Conservation (phyloP, 2,797 vertebrate genomes). For the Numenius phaeopus region DNA sequence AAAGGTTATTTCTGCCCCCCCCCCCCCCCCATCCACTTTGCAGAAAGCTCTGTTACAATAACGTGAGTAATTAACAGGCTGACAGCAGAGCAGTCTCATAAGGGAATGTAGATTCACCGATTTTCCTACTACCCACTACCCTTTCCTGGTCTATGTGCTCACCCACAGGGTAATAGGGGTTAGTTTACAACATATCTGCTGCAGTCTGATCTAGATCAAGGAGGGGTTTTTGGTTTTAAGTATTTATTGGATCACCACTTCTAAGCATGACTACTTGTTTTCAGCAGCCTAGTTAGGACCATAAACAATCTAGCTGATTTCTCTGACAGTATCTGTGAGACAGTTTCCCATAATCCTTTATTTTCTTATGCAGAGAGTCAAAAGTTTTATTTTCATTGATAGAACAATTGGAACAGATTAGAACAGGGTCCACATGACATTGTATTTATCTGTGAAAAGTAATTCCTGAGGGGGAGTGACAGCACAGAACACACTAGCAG, state of each 20-base stretch:
- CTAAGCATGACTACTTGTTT: neutral
- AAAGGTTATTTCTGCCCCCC: neutral
- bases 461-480: slow-evolving; percentile 2
- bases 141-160: neutral
- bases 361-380: slow-evolving; percentile 33
- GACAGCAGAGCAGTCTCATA: neutral
- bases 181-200: slow-evolving; percentile 28
- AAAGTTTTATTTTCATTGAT: slow-evolving; percentile 69
- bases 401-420: slow-evolving; percentile 69
- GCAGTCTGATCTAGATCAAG: neutral
- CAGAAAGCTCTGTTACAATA: neutral
- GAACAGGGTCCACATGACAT: slow-evolving; percentile 48
- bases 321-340: neutral
- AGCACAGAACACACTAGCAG: slow-evolving; percentile 21
- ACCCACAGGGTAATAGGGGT: neutral
- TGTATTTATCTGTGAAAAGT: slow-evolving; percentile 70
- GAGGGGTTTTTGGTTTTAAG: neutral
- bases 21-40: neutral
- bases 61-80: neutral
- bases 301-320: slow-evolving; percentile 10
- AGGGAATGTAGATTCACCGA: neutral
- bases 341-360: slow-evolving; percentile 19
- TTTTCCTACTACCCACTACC: neutral
- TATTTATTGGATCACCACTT: slow-evolving; percentile 22
- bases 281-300: slow-evolving; percentile 23